A percentile compares a stretch with the other conserved stretches of the same genome.
These are phyloP conservation scores for Acrocephalus scirpaceus DNA, from an alignment of 2,797 vertebrate genomes.

Conservation along the genomic window DNA sequence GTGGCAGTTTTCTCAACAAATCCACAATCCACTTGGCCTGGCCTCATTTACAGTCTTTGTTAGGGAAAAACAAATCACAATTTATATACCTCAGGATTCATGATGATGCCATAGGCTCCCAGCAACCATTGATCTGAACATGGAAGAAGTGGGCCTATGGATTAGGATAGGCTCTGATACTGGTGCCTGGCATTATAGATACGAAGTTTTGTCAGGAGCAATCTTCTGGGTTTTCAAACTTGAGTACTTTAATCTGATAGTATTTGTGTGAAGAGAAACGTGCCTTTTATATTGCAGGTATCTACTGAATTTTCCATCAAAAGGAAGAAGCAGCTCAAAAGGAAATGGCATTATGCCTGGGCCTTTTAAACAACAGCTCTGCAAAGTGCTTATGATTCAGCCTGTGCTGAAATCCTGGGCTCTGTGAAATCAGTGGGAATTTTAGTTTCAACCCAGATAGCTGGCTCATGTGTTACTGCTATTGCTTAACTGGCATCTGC, in stretches of 20 bases:
- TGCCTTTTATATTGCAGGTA: not conserved
- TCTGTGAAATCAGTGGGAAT: not conserved
- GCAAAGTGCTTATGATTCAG: conserved; percentile 11
- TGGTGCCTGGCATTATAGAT: not conserved
- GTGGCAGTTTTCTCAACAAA: not conserved
- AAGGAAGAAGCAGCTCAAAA: not conserved
- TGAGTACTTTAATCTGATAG: not conserved
- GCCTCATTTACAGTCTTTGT: not conserved
- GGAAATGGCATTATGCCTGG: not conserved
- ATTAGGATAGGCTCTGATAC: not conserved
- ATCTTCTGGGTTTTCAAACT: not conserved
- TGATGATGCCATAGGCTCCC: not conserved
- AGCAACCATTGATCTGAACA: not conserved
- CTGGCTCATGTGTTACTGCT: not conserved
- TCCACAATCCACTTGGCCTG: not conserved
- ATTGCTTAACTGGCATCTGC: not conserved
- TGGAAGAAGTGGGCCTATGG: not conserved
- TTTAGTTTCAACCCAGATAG: not conserved
- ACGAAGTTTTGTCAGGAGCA: not conserved
- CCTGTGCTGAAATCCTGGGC: not conserved
- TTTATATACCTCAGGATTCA: not conserved
- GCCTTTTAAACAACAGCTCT: not conserved
- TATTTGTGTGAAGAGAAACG: not conserved
- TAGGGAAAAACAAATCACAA: not conserved
- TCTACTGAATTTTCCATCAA: not conserved